phyloP scores from a whole-genome alignment of 1,140 invertebrate species.

The Drosophila ironensis region DNA sequence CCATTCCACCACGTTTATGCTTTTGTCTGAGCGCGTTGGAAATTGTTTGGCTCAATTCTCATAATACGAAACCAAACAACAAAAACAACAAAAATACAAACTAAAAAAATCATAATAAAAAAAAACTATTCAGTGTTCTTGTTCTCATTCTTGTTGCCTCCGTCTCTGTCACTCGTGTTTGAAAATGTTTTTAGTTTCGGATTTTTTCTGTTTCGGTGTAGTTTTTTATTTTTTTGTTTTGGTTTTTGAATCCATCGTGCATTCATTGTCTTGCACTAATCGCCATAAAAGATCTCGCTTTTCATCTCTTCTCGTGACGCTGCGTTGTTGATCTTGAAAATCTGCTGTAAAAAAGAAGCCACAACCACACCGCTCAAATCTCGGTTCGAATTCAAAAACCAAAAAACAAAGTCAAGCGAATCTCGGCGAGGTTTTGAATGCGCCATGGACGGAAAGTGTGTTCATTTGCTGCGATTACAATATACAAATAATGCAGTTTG shows the following conservation, averaged over 20 bases:
- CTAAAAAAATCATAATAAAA: conserved; percentile 31
- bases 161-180: conserved; percentile 54
- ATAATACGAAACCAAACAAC: conserved; percentile 40
- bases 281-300: conserved; percentile 73
- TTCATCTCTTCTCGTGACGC: conserved; percentile 74
- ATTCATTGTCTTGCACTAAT: conserved; percentile 75
- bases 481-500: too few relatives aligned
- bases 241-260: conserved; percentile 65
- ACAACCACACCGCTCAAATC: conserved; percentile 20
- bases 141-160: conserved; percentile 68
- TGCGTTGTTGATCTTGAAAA: conserved; percentile 79
- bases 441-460: too few relatives aligned
- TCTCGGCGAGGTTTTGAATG: conserved; percentile 21
- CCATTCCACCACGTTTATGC: conserved; percentile 59
- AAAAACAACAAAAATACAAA: neutral
- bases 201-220: conserved; percentile 31
- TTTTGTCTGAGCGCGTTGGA: conserved; percentile 67
- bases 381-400: conserved; percentile 42
- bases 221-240: conserved; percentile 37
- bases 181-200: conserved; percentile 40
- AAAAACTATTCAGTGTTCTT: conserved; percentile 65
- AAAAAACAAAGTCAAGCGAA: conserved; percentile 54
- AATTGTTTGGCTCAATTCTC: conserved; percentile 74
- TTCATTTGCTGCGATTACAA: too few relatives aligned
- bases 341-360: conserved; percentile 40